Base-by-base conservation (phyloP, 2,888 invertebrate genomes). In the Serripes groenlandicus region DNA sequence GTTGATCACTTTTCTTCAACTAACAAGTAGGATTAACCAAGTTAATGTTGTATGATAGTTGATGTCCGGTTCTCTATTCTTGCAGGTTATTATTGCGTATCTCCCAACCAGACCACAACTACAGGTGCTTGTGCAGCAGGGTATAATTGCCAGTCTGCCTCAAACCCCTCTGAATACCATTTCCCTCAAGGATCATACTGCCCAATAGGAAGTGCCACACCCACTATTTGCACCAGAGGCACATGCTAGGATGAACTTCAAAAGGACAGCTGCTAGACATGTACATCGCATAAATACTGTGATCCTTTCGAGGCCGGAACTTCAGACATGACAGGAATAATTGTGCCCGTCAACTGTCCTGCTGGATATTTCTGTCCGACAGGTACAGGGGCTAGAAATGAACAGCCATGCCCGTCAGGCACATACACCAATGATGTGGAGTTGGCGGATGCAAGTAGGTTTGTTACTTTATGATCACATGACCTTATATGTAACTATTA, bases 51-150 rank as follows among this genome's bases (percentile, higher is more conserved):
- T n/a, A n/a, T n/a, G n/a, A n/a, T n/a, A n/a, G n/a, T n/a, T n/a
- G n/a, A n/a, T n/a, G n/a, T n/a, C n/a, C n/a, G n/a, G n/a, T n/a
- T n/a, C n/a, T n/a, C n/a, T n/a, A n/a, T n/a, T n/a, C n/a, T 85
- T 87, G 21, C 80, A 94, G 94, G 94, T 3, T 93, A 70, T 37
- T 93, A 92, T 86, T 94, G 94, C 84, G 90, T 85, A 37, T 90
- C 91, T 11, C 84, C 85, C 21, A 92, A 92, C 34, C 83, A 93
- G 72, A 88, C 83, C 7, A 70, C 86, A 62, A 93, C 89, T 56
- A 88, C 90, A 21, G 92, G 90, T 15, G 81, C 78, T 26, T 94
- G 94, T 87, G 73, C 76, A 30, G 88, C 88, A 11, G 93, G 94
- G 1, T 93, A 87, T 84, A 93, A 94, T 87, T 94, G 94, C 73